phyloP scores from a whole-genome alignment of 2,113 vertebrate species.

The Chloropsis hardwickii region DNA sequence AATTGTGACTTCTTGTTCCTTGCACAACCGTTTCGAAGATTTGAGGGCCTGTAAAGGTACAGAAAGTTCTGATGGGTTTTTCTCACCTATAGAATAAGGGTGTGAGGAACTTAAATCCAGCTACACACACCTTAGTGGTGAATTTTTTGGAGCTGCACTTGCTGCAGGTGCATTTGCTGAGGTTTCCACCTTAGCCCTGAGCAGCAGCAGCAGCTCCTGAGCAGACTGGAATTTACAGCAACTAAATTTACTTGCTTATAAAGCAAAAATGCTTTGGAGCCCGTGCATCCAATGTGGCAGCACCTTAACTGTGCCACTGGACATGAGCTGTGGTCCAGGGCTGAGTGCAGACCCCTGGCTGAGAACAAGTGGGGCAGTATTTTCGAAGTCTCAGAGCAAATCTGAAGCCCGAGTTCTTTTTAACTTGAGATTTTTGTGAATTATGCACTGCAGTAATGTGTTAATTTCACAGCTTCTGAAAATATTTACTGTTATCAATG shows the following conservation, averaged over 20 bases:
- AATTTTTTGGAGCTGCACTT: background rate
- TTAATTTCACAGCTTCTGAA: background rate
- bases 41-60: background rate
- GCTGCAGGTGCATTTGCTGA: background rate
- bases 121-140: background rate
- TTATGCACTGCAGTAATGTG: too few relatives aligned
- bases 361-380: background rate
- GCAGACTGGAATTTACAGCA: background rate
- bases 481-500: background rate
- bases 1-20: background rate
- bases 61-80: background rate
- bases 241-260: background rate
- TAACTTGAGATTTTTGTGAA: background rate
- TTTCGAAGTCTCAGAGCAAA: background rate
- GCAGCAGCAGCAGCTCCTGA: background rate
- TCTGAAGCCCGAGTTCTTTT: background rate
- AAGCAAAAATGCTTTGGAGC: background rate
- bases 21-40: background rate
- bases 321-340: background rate
- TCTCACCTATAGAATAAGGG: background rate
- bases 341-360: accelerated
- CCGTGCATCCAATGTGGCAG: accelerated
- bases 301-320: background rate
- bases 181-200: background rate
- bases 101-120: background rate